Evolutionary conservation across 2,113 vertebrate species (phyloP).

Genomic region (Arvicanthis niloticus): DNA sequence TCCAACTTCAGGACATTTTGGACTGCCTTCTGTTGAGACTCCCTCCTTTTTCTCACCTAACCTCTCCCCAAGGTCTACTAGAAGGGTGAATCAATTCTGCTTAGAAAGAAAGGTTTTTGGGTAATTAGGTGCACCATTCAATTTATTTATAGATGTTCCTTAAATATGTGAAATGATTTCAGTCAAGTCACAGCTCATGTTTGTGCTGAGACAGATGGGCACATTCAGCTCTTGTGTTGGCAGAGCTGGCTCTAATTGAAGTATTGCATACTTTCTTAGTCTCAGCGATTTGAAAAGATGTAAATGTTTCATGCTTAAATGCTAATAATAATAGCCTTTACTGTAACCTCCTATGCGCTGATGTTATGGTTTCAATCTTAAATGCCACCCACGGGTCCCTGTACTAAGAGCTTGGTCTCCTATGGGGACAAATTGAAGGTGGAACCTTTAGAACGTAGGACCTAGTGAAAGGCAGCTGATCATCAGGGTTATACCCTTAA

Average conservation of each 20-base stretch:
- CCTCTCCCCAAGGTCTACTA: constrained; percentile 77
- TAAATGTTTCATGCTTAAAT: constrained; percentile 34
- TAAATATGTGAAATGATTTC: constrained; percentile 82
- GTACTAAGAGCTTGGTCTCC: background rate
- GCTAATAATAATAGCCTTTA: constrained; percentile 3
- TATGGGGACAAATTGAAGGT: background rate
- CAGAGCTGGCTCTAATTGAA: background rate
- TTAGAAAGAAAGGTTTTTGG: constrained; percentile 65
- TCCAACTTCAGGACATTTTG: constrained; percentile 62
- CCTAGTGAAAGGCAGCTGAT: background rate
- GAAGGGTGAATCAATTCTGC: constrained; percentile 73
- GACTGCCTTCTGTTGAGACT: constrained; percentile 62
- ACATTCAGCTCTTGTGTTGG: constrained; percentile 70
- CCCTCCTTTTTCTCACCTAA: constrained; percentile 73
- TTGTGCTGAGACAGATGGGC: constrained; percentile 19
- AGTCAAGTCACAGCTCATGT: constrained; percentile 62
- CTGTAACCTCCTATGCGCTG: background rate
- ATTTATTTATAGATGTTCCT: constrained; percentile 79
- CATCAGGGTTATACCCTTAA: background rate
- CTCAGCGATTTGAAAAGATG: constrained; percentile 50
- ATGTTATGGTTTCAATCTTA: background rate
- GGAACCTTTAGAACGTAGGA: background rate
- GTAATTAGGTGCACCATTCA: constrained; percentile 77
- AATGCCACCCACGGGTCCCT: background rate
- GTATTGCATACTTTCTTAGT: background rate